Conservation (phyloP, 2,888 invertebrate species). For the Hermaeophaga mercurialis region DNA sequence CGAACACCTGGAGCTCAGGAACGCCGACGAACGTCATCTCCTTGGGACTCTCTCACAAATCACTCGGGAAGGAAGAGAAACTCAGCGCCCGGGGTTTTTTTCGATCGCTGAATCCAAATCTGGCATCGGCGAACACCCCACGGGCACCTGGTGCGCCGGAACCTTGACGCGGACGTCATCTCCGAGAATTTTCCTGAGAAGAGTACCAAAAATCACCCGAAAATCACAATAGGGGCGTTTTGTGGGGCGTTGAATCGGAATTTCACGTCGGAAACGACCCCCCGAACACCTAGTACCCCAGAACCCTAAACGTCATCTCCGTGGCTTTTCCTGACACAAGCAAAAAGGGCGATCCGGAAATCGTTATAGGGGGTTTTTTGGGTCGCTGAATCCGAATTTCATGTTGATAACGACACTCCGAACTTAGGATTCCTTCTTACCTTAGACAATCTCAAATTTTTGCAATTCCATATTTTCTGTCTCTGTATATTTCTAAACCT, state of each 20-base stretch:
- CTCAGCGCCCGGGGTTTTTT: slow-evolving; percentile 1
- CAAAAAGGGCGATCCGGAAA: slow-evolving; percentile 3
- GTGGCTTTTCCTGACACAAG: slow-evolving; percentile 4
- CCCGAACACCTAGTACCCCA: slow-evolving; percentile 1
- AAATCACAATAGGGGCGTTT: slow-evolving; percentile 2
- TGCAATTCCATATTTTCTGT: too few species aligned
- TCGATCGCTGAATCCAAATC: not conserved
- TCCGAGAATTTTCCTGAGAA: slow-evolving; percentile 11
- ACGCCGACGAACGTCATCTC: not conserved
- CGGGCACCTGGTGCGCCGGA: not conserved
- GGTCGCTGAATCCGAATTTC: too few species aligned
- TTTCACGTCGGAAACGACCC: not conserved
- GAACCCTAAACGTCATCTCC: slow-evolving; percentile 8
- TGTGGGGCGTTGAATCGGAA: slow-evolving; percentile 1
- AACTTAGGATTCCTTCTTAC: too few species aligned
- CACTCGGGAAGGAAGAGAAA: slow-evolving; percentile 5
- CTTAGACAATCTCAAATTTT: too few species aligned
- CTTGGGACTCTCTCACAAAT: slow-evolving; percentile 9
- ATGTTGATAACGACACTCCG: not conserved
- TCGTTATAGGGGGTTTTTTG: slow-evolving; percentile 12
- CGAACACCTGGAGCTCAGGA: not conserved
- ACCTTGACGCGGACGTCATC: slow-evolving; percentile 9
- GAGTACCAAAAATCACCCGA: slow-evolving; percentile 5
- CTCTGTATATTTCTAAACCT: too few species aligned
- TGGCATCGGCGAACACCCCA: too few species aligned